Percentiles rank a stretch among this genome's conserved stretches.
phyloP scores from a whole-genome alignment of 2,113 vertebrate species.

The Pterocles orientalis region DNA sequence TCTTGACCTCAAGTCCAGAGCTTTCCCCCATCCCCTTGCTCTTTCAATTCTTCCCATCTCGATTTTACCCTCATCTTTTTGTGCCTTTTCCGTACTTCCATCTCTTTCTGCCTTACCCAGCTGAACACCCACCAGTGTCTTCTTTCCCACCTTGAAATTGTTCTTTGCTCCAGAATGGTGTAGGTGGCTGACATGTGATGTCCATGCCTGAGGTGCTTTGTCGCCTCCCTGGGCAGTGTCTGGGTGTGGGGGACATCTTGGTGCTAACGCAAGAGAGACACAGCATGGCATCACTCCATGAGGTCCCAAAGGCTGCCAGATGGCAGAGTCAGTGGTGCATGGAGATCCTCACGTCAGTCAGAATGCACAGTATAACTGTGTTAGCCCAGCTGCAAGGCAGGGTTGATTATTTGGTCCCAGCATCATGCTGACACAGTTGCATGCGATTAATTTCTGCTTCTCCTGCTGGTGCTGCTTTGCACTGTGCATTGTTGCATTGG shows the following conservation, averaged over 20 bases:
- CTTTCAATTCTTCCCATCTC: background rate
- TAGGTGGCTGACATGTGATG: background rate
- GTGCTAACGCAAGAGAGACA: background rate
- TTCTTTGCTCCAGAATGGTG: background rate
- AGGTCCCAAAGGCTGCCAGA: background rate
- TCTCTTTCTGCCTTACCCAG: background rate
- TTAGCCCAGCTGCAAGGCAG: background rate
- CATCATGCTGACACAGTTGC: accelerated
- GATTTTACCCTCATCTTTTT: background rate
- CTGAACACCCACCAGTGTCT: background rate
- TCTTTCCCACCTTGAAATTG: background rate
- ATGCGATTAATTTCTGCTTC: background rate
- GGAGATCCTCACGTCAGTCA: background rate
- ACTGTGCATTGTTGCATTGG: background rate
- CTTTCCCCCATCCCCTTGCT: background rate
- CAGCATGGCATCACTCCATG: background rate
- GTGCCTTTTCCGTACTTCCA: background rate
- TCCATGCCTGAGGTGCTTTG: background rate
- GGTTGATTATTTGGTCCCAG: background rate
- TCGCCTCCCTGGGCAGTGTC: background rate
- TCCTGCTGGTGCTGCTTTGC: background rate
- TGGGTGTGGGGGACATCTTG: background rate
- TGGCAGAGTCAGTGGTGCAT: background rate
- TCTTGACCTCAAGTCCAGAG: background rate
- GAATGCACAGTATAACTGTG: background rate